These are phyloP conservation scores for Branchinecta sandiegonensis DNA, from an alignment of 2,888 invertebrate genomes.

Conservation along the genomic window DNA sequence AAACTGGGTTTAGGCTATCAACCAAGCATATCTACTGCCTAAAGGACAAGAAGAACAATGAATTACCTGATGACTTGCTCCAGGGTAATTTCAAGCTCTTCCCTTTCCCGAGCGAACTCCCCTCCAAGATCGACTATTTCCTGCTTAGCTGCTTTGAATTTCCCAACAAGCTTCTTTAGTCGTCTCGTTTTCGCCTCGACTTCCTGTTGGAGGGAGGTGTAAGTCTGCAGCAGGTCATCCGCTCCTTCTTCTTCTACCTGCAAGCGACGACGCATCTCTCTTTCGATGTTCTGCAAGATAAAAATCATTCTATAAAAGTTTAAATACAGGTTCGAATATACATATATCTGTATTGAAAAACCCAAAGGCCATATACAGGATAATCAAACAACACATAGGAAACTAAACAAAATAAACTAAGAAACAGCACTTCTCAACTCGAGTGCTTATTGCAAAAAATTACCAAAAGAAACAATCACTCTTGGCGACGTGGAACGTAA, in stretches of 20 bases:
- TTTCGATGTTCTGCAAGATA: slow-evolving; percentile 39
- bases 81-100: slow-evolving; percentile 79
- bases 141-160: slow-evolving; percentile 56
- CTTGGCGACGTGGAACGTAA: too few relatives aligned
- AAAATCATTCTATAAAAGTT: slow-evolving; percentile 19
- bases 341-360: too few relatives aligned
- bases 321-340: too few relatives aligned
- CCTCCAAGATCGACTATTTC: slow-evolving; percentile 68
- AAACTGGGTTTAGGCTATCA: slow-evolving; percentile 15
- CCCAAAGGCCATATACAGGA: too few relatives aligned
- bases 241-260: slow-evolving; percentile 89
- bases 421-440: too few relatives aligned
- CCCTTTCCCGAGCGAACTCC: slow-evolving; percentile 76
- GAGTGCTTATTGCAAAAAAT: too few relatives aligned
- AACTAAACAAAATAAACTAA: too few relatives aligned
- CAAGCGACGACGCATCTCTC: slow-evolving; percentile 86
- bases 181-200: slow-evolving; percentile 92
- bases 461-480: too few relatives aligned
- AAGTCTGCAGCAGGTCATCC: slow-evolving; percentile 75
- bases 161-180: slow-evolving; percentile 73
- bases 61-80: slow-evolving; percentile 63
- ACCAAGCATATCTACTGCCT: slow-evolving; percentile 3
- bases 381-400: too few relatives aligned
- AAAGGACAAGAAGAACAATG: slow-evolving; percentile 20
- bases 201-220: slow-evolving; percentile 82